Conservation (phyloP, 2,888 invertebrate species). For the Protonemura montana region DNA sequence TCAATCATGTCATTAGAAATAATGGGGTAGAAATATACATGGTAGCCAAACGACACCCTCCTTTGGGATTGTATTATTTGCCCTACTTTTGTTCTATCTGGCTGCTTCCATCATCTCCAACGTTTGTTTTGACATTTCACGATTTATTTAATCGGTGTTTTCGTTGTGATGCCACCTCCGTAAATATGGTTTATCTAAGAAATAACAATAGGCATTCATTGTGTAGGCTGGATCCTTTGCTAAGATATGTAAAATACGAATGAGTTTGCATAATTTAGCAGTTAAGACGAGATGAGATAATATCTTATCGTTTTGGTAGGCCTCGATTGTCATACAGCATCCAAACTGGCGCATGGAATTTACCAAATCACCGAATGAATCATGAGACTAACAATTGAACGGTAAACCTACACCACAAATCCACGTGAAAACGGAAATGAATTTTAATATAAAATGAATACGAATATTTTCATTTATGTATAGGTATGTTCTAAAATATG, state of each 20-base stretch:
- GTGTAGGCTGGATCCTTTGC: background rate
- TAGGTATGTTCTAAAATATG: too few relatives aligned
- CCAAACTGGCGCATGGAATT: background rate
- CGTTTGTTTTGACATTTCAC: conserved; percentile 9
- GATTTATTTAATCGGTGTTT: conserved; percentile 22
- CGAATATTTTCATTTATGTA: too few relatives aligned
- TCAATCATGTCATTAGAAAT: conserved; percentile 27
- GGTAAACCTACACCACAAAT: too few relatives aligned
- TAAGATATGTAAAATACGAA: background rate
- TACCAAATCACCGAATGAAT: background rate
- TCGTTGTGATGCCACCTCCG: background rate
- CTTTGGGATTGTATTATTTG: conserved; percentile 21
- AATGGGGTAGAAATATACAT: conserved; percentile 26
- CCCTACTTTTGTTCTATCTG: conserved; percentile 15
- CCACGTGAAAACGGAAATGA: too few relatives aligned
- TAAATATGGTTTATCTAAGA: background rate
- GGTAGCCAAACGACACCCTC: conserved; percentile 13
- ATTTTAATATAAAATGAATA: background rate
- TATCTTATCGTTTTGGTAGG: background rate
- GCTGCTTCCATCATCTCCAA: conserved; percentile 20
- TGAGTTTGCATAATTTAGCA: background rate
- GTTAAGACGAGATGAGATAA: background rate
- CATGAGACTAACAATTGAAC: background rate
- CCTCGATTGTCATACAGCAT: background rate
- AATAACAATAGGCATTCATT: background rate